These are phyloP conservation scores for Acleris emargana DNA, from an alignment of 2,888 invertebrate genomes.

Conservation along the genomic window DNA sequence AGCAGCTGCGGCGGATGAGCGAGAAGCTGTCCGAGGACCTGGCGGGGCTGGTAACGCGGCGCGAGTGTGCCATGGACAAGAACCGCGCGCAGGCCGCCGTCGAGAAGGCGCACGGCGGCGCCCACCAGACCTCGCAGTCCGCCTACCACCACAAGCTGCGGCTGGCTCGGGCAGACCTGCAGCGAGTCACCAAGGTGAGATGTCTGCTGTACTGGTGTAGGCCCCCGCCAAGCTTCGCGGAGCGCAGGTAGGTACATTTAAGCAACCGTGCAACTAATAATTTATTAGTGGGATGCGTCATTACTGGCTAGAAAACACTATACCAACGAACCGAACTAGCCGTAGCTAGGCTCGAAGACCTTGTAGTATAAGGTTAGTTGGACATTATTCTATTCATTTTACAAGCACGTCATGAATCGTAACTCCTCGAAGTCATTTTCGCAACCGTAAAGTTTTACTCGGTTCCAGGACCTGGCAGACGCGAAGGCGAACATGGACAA, in stretches of 20 bases:
- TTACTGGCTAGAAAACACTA: too few relatives aligned
- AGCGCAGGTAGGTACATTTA: too few relatives aligned
- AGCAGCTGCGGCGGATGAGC: slow-evolving; percentile 71
- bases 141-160: slow-evolving; percentile 70
- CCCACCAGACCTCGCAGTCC: slow-evolving; percentile 60
- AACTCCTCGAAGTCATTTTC: too few relatives aligned
- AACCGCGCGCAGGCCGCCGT: slow-evolving; percentile 62
- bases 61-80: slow-evolving; percentile 72
- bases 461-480: slow-evolving; percentile 62
- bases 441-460: neutral
- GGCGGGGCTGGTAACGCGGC: slow-evolving; percentile 70
- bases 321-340: too few relatives aligned
- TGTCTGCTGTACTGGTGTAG: too few relatives aligned
- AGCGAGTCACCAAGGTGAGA: slow-evolving; percentile 69
- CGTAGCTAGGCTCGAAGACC: too few relatives aligned
- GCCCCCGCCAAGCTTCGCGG: too few relatives aligned
- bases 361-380: too few relatives aligned
- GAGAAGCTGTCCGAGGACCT: slow-evolving; percentile 74
- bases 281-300: too few relatives aligned
- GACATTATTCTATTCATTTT: too few relatives aligned
- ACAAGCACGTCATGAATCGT: too few relatives aligned
- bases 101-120: slow-evolving; percentile 61
- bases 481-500: slow-evolving; percentile 57
- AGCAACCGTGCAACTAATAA: too few relatives aligned
- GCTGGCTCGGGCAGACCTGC: slow-evolving; percentile 68